phyloP scores from a whole-genome alignment of 1,140 invertebrate genomes.

The Drosophila prosaltans region DNA sequence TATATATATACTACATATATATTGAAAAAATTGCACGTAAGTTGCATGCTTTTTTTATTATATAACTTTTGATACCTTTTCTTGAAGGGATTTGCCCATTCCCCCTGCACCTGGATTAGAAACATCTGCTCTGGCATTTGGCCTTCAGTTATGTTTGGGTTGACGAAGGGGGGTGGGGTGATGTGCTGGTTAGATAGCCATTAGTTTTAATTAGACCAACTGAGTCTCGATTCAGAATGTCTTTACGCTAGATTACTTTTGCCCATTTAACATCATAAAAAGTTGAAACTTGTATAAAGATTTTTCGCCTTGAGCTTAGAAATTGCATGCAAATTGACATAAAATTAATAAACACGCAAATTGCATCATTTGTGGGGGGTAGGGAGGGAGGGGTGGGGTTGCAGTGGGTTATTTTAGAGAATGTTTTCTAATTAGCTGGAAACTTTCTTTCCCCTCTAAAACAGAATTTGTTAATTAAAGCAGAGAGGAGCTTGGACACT shows the following conservation, averaged over 20 bases:
- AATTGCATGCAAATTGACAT: slow-evolving; percentile 79
- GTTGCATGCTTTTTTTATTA: slow-evolving; percentile 54
- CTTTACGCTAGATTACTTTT: slow-evolving; percentile 57
- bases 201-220: slow-evolving; percentile 71
- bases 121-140: slow-evolving; percentile 34
- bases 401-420: not conserved
- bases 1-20: slow-evolving; percentile 41
- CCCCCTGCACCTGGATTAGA: slow-evolving; percentile 45
- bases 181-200: slow-evolving; percentile 33
- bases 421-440: slow-evolving; percentile 67
- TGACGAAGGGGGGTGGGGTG: not conserved
- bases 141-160: not conserved
- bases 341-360: slow-evolving; percentile 77
- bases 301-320: slow-evolving; percentile 59
- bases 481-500: slow-evolving; percentile 14
- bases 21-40: slow-evolving; percentile 55
- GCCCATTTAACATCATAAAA: slow-evolving; percentile 37
- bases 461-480: slow-evolving; percentile 71
- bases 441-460: slow-evolving; percentile 49
- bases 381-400: not conserved
- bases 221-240: slow-evolving; percentile 44
- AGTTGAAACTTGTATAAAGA: slow-evolving; percentile 43
- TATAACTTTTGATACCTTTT: slow-evolving; percentile 62
- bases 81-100: slow-evolving; percentile 39
- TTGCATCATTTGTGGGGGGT: slow-evolving; percentile 37